Evolutionary conservation across 2,113 vertebrate genomes (phyloP).

Genomic region (Oxygymnocypris stewartii): DNA sequence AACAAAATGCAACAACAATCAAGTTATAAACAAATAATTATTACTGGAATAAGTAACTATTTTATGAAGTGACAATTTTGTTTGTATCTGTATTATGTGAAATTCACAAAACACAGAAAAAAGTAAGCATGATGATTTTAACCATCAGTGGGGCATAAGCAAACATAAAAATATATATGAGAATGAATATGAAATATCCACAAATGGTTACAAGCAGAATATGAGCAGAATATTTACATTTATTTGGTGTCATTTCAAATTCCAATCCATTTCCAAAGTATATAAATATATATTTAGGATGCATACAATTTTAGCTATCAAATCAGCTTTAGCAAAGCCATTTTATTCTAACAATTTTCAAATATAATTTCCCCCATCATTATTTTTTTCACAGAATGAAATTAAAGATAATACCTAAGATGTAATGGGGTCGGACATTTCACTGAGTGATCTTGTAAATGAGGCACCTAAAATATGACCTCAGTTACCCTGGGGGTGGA

Average conservation of each 20-base stretch:
- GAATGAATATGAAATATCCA: no score
- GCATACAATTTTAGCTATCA: not conserved
- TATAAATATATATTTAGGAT: no score
- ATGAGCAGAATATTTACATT: not conserved
- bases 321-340: not conserved
- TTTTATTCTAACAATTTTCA: not conserved
- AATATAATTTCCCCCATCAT: not conserved
- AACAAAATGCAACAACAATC: no score
- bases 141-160: no score
- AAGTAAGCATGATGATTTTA: no score
- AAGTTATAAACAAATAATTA: no score
- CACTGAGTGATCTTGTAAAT: not conserved
- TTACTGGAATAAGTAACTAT: no score
- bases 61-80: no score
- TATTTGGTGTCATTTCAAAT: not conserved
- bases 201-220: no score
- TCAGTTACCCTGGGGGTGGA: not conserved
- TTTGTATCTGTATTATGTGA: no score
- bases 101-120: no score
- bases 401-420: not conserved
- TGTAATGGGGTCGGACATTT: not conserved
- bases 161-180: no score
- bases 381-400: not conserved
- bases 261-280: not conserved
- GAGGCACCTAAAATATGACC: not conserved